phyloP scores from a whole-genome alignment of 2,888 invertebrate genomes.

The Rotaria socialis region DNA sequence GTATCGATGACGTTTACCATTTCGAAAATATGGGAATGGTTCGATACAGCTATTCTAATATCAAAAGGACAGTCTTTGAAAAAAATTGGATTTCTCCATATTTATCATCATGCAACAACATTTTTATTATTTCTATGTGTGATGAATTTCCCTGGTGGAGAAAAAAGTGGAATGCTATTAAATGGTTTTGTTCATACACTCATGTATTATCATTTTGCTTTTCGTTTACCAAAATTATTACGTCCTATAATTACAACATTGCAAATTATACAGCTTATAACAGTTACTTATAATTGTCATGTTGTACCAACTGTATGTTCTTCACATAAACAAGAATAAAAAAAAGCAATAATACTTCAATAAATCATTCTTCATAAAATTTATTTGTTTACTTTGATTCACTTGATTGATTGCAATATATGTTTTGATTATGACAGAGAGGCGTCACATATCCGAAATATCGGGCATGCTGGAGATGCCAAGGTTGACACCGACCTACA shows the following conservation, averaged over 20 bases:
- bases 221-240: conserved; percentile 28
- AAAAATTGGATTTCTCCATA: conserved; percentile 34
- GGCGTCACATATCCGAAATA: too few relatives aligned
- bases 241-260: conserved; percentile 21
- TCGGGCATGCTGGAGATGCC: too few relatives aligned
- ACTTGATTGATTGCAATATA: too few relatives aligned
- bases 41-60: conserved; percentile 24
- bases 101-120: conserved; percentile 33
- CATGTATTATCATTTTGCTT: conserved; percentile 36
- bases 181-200: conserved; percentile 29
- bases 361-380: too few relatives aligned
- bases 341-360: too few relatives aligned
- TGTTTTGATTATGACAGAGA: too few relatives aligned
- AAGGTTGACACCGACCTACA: too few relatives aligned
- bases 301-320: background rate
- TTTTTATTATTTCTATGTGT: background rate
- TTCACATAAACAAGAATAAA: too few relatives aligned
- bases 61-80: background rate
- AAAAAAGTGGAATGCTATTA: conserved; percentile 27
- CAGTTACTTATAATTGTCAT: background rate
- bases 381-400: too few relatives aligned
- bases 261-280: conserved; percentile 5
- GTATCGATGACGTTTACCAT: conserved; percentile 4
- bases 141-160: conserved; percentile 22
- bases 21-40: conserved; percentile 19